Evolutionary conservation across 2,113 vertebrate species (phyloP).

Genomic region (Brienomyrus longianalis): DNA sequence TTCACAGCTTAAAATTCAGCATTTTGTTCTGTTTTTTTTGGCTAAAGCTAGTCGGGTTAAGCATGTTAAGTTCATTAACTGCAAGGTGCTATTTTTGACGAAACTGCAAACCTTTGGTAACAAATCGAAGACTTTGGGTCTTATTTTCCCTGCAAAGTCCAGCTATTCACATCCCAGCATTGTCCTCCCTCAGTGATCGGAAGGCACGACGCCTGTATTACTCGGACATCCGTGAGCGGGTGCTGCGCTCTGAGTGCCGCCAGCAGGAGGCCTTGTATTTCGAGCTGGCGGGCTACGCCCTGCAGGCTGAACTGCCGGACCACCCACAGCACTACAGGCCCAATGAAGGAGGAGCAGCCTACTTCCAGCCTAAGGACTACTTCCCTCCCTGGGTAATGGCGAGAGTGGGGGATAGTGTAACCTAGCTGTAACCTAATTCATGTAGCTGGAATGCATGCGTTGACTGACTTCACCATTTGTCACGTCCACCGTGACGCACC

Average conservation of each 20-base stretch:
- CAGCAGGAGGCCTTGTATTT: slow-evolving; percentile 86
- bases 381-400: slow-evolving; percentile 78
- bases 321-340: slow-evolving; percentile 48
- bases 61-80: not conserved
- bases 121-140: not conserved
- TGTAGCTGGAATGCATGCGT: not conserved
- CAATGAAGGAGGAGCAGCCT: slow-evolving; percentile 40
- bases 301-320: slow-evolving; percentile 78
- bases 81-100: not conserved
- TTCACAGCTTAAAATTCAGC: not conserved
- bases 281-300: slow-evolving; percentile 74
- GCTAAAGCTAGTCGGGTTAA: not conserved
- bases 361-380: slow-evolving; percentile 81
- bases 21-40: not conserved
- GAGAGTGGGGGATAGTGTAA: not conserved
- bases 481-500: not conserved
- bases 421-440: not conserved
- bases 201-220: slow-evolving; percentile 74
- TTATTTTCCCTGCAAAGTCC: not conserved
- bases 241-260: slow-evolving; percentile 71
- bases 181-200: slow-evolving; percentile 61
- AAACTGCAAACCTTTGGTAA: not conserved
- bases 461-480: not conserved
- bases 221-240: slow-evolving; percentile 71
- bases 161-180: not conserved